A percentile compares a stretch with the other conserved stretches of the same genome.
phyloP scores from a whole-genome alignment of 2,888 invertebrate species.

The Meta bourneti region DNA sequence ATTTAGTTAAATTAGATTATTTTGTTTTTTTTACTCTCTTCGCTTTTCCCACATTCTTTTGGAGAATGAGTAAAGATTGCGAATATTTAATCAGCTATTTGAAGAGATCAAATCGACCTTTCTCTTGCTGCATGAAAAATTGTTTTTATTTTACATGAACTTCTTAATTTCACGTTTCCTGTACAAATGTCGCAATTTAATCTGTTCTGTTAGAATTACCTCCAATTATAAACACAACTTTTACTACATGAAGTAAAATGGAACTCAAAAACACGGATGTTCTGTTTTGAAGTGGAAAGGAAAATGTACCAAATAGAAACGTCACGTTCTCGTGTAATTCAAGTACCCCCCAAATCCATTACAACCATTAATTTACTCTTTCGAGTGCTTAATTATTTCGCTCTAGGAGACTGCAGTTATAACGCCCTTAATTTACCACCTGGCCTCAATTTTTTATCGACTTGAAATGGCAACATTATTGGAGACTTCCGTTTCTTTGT shows the following conservation, averaged over 20 bases:
- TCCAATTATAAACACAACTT: neutral
- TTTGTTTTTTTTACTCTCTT: no score
- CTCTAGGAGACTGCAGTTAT: neutral
- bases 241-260: neutral
- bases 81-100: no score
- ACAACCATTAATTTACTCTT: constrained; percentile 5
- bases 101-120: no score
- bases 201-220: no score
- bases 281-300: neutral
- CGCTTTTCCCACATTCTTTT: no score
- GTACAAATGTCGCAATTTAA: no score
- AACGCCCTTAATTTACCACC: neutral
- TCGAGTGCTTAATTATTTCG: constrained; percentile 57
- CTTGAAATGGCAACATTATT: neutral
- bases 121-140: no score
- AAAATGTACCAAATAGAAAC: constrained; percentile 18
- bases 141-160: no score
- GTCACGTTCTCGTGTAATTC: constrained; percentile 13
- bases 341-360: constrained; percentile 25
- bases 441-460: neutral
- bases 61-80: no score
- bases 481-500: constrained; percentile 1
- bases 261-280: neutral
- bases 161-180: no score
- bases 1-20: no score